Percentiles rank a stretch among this genome's conserved stretches.
Conservation (phyloP, 2,113 vertebrate genomes). For the Zosterops lateralis region DNA sequence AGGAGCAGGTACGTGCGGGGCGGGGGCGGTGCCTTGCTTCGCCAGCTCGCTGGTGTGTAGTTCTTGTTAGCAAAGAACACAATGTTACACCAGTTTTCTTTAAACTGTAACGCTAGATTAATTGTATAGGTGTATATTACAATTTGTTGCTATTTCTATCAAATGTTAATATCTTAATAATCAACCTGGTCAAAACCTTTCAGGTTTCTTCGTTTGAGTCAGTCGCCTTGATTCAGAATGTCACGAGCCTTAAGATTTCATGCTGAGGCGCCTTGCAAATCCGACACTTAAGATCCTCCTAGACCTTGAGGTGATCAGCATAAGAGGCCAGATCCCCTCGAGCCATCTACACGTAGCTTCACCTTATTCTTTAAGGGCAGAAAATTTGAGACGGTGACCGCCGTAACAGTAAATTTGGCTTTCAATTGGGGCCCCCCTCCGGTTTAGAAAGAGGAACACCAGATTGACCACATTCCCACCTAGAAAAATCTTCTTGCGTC, state of each 20-base stretch:
- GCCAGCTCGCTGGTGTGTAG: slow-evolving; percentile 40
- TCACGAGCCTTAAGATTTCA: slow-evolving; percentile 92
- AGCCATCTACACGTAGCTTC: slow-evolving; percentile 89
- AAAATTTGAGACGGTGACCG: slow-evolving; percentile 87
- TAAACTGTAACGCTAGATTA: neutral
- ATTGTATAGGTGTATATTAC: slow-evolving; percentile 11
- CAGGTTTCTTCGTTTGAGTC: slow-evolving; percentile 95
- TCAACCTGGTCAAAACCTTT: slow-evolving; percentile 83
- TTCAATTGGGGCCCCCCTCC: slow-evolving; percentile 86
- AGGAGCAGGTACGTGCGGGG: slow-evolving; percentile 81
- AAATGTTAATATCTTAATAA: slow-evolving; percentile 83
- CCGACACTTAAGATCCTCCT: slow-evolving; percentile 89
- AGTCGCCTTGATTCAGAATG: slow-evolving; percentile 93
- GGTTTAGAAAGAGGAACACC: slow-evolving; percentile 90
- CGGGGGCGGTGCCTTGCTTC: slow-evolving; percentile 26
- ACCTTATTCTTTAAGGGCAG: slow-evolving; percentile 88
- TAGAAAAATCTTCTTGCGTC: slow-evolving; percentile 93
- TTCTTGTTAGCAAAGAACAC: slow-evolving; percentile 26
- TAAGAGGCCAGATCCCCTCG: slow-evolving; percentile 91
- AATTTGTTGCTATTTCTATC: slow-evolving; percentile 31
- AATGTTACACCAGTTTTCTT: neutral
- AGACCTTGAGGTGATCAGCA: slow-evolving; percentile 91
- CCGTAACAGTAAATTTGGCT: slow-evolving; percentile 90
- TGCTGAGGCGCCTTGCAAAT: slow-evolving; percentile 94
- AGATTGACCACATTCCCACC: slow-evolving; percentile 88